A percentile compares a stretch with the other conserved stretches of the same genome.
Conservation (phyloP, 2,888 invertebrate species). For the Operophtera brumata region DNA sequence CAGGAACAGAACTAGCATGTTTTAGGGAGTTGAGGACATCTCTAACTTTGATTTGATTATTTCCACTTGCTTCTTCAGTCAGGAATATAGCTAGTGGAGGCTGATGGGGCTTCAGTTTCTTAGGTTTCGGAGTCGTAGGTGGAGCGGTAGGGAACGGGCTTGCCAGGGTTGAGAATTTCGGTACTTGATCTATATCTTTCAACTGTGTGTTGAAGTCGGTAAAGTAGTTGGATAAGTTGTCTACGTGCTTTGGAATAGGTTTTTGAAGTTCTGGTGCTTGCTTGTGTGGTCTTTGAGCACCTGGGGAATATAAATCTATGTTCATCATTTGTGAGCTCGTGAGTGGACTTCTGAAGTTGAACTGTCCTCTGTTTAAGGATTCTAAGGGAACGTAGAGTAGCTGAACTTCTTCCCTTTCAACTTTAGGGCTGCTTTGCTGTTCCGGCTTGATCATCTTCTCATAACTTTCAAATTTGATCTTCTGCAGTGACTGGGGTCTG, state of each 20-base stretch:
- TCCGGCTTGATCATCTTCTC: slow-evolving; percentile 49
- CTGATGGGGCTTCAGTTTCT: slow-evolving; percentile 88
- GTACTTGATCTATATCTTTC: slow-evolving; percentile 55
- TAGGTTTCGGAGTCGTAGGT: slow-evolving; percentile 71
- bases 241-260: slow-evolving; percentile 47
- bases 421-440: slow-evolving; percentile 42
- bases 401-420: slow-evolving; percentile 85
- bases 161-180: slow-evolving; percentile 63
- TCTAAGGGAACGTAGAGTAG: slow-evolving; percentile 91
- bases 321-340: slow-evolving; percentile 52
- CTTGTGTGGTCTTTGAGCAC: slow-evolving; percentile 48
- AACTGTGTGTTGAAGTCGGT: slow-evolving; percentile 59
- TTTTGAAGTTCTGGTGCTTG: slow-evolving; percentile 57
- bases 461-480: slow-evolving; percentile 62
- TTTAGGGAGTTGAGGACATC: slow-evolving; percentile 87
- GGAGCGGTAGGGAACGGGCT: slow-evolving; percentile 66
- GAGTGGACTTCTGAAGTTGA: slow-evolving; percentile 61
- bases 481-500: slow-evolving; percentile 64
- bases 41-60: slow-evolving; percentile 80
- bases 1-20: slow-evolving; percentile 86
- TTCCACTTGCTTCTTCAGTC: slow-evolving; percentile 73
- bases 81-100: slow-evolving; percentile 92
- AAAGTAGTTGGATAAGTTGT: slow-evolving; percentile 53
- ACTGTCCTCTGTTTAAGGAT: slow-evolving; percentile 80
- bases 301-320: slow-evolving; percentile 57